A percentile compares a stretch with the other conserved stretches of the same genome.
phyloP scores from a whole-genome alignment of 2,797 vertebrate genomes.

The Toxotes lorentzi region DNA sequence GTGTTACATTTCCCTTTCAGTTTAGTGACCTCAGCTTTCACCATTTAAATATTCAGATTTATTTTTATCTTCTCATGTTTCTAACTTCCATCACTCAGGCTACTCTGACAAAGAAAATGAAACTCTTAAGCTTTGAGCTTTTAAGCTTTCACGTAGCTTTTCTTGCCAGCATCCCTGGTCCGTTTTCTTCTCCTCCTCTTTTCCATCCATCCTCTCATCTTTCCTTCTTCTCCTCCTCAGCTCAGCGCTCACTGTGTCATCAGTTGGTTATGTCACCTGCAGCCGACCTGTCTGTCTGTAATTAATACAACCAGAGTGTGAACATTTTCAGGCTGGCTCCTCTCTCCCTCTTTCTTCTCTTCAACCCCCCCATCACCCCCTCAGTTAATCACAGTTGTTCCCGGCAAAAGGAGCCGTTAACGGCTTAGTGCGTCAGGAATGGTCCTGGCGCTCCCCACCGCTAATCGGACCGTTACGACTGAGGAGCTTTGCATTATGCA shows the following conservation, averaged over 20 bases:
- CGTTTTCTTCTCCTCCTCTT: not conserved
- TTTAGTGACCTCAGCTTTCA: no score
- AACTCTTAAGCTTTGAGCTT: no score
- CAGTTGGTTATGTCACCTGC: slow-evolving; percentile 50
- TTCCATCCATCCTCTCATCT: not conserved
- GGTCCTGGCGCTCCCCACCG: slow-evolving; percentile 88
- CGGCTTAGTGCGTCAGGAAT: slow-evolving; percentile 95
- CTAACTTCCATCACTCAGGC: no score
- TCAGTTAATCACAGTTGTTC: slow-evolving; percentile 91
- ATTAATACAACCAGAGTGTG: slow-evolving; percentile 63
- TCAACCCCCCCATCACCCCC: slow-evolving; percentile 18
- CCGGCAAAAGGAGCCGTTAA: slow-evolving; percentile 87
- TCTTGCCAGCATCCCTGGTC: not conserved
- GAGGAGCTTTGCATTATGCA: slow-evolving; percentile 99
- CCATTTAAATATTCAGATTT: no score
- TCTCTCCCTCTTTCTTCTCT: slow-evolving; percentile 43
- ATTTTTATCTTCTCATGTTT: no score
- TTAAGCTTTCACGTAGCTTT: not conserved
- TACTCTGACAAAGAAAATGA: not conserved
- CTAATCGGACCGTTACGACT: slow-evolving; percentile 99
- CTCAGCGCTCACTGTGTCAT: slow-evolving; percentile 23
- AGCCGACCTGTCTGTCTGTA: slow-evolving; percentile 57
- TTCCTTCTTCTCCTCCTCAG: not conserved
- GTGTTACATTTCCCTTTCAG: no score
- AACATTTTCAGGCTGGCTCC: slow-evolving; percentile 61